Evolutionary conservation across 2,888 invertebrate species (phyloP), one percentile per base, ranked within the genome.

Genomic region (Cantharis lateralis): DNA sequence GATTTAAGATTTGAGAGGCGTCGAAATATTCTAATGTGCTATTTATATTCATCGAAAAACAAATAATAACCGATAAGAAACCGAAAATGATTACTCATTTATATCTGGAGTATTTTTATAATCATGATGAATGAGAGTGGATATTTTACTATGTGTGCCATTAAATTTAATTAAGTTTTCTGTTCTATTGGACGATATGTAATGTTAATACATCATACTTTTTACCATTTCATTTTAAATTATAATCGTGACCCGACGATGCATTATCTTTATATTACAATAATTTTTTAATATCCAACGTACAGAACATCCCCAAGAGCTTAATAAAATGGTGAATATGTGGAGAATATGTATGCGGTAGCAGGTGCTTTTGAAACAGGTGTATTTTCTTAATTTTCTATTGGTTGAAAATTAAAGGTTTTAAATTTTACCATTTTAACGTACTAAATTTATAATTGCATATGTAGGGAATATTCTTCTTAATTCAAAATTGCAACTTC

Each of bases 91-190:
- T 64, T 64, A 64, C 20, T 64, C 20, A 64, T 20, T 64, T 64
- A 48, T 64, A 64, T 64, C 16, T 16, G 64, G 20, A 64, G 64
- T 64, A 64, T 64, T 64, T 16, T 64, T 64, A 16, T 64, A 64
- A 64, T 64, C 64, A 64, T 64, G 64, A 64, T 64, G 20, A 20
- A 64, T 64, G 64, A 64, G 18, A 16, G 48, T 48, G 48, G 9
- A 48, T 48, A 18, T 18, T 64, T 18, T 18, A 16, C 20, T 18
- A 16, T 16, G n/a, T 64, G 26, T 26, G 26, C 26, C 15, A 68
- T 68, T 68, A 68, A 68, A 68, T 68, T 68, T 68, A 26, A 68
- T 68, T 68, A 68, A 68, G 26, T 68, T 48, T 48, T 48, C 48
- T 48, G 3, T 48, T 48, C 48, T 48, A 48, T 48, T 48, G 7